These are phyloP conservation scores for Hestina assimilis DNA, from an alignment of 1,140 invertebrate species.

Conservation along the genomic window DNA sequence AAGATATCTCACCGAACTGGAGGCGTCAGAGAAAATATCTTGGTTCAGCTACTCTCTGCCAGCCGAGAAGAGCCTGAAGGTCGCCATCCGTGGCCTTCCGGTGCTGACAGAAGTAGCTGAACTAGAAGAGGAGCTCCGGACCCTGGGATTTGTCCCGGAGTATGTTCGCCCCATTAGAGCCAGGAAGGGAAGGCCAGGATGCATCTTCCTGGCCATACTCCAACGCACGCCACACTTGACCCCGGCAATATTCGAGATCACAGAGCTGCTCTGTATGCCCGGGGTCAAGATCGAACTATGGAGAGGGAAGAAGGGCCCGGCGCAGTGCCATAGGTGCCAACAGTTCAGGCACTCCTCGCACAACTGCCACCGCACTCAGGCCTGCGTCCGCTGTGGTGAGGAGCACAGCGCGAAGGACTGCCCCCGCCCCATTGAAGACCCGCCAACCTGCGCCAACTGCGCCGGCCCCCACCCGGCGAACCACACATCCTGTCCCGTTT, in stretches of 20 bases:
- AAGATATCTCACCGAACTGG: no score
- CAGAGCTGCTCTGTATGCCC: neutral
- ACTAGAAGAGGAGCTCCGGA: no score
- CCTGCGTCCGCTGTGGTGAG: neutral
- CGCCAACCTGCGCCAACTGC: constrained; percentile 12
- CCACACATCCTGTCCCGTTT: neutral
- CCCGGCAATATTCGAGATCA: neutral
- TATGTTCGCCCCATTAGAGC: no score
- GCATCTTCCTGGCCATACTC: no score
- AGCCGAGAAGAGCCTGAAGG: no score
- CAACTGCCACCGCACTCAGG: neutral
- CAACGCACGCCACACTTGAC: neutral
- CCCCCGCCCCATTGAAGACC: neutral
- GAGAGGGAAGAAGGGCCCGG: neutral
- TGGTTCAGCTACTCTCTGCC: no score
- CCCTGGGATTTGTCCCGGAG: no score
- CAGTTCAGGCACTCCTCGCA: neutral
- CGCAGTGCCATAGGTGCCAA: constrained; percentile 13
- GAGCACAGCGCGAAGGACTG: neutral
- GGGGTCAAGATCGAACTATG: neutral
- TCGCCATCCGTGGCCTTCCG: no score
- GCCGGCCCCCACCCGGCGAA: constrained; percentile 2
- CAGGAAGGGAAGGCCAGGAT: no score
- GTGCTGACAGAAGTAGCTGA: no score
- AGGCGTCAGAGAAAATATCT: no score